Base-by-base conservation (phyloP, 2,113 vertebrate species). In the Accipiter virgatus region DNA sequence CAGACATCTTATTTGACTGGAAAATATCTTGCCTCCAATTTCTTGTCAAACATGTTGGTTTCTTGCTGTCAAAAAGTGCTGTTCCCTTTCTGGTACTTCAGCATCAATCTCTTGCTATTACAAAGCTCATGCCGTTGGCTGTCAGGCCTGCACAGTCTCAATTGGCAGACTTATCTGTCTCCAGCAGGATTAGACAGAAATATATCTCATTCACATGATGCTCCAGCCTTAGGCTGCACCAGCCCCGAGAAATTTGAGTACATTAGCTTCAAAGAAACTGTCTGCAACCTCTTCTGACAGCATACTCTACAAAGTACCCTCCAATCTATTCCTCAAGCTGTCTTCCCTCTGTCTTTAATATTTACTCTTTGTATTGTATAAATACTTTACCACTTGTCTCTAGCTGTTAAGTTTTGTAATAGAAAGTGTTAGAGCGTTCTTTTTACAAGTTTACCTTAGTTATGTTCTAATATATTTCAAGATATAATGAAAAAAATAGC, bases 101-200 rank as follows among this genome's bases (percentile, higher is more conserved):
- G 80, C 91, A 94, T 96, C 96, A 71, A 87, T 95, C 96, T 79
- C 81, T 61, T 74, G 94, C 95, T 97, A 21, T 97, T 97, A 97
- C 94, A 97, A 81, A 95, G 90, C 90, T 61, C 65, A n/a, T 94
- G 96, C 97, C 14, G 1, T 94, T 67, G 95, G 94, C 97, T 98
- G 98, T 95, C 98, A 96, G 75, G 75, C 78, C 81, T 68, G 47
- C 94, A 81, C 72, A 53, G 82, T 86, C 97, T 97, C 98, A 92
- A 50, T 70, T 98, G 98, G 94, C 94, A 97, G 92, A 96, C 75
- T 98, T 98, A 98, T 97, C 97, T 97, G 93, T 97, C 96, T 97
- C 90, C 89, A 15, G 88, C 96, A 96, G 97, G 92, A 97, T 98
- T 95, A 98, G 94, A 97, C 87, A 96, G 96, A 97, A 97, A 94